Evolutionary conservation across 64 coral and sea anemone genomes (phyloP).

Genomic region (Stichodactyla mertensii): DNA sequence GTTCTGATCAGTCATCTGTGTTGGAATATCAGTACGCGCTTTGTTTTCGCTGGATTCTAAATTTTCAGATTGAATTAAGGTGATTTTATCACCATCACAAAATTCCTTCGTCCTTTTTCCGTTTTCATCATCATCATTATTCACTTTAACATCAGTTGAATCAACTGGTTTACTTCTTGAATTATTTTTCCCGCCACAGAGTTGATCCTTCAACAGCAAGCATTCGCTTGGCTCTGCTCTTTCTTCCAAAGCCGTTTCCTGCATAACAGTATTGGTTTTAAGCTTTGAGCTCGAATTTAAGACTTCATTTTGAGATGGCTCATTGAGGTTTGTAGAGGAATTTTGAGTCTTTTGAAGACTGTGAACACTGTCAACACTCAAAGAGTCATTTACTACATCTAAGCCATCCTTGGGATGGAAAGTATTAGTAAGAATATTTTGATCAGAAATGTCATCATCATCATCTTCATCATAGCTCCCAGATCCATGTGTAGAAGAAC

Average conservation of each 20-base stretch:
- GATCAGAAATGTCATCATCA: background rate
- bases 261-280: background rate
- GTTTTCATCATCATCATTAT: background rate
- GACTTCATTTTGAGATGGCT: background rate
- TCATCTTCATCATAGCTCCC: background rate
- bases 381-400: slow-evolving; percentile 28
- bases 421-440: background rate
- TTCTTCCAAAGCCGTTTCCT: background rate
- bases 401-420: slow-evolving; percentile 38
- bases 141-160: background rate
- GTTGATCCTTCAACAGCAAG: too few relatives aligned
- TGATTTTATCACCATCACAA: background rate
- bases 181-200: background rate
- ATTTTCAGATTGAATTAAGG: background rate
- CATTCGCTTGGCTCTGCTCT: background rate
- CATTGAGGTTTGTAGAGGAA: background rate
- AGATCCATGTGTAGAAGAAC: background rate
- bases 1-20: background rate
- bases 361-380: background rate
- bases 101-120: background rate
- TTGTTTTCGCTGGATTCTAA: background rate
- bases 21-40: background rate
- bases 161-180: background rate
- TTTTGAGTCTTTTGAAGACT: slow-evolving; percentile 5
- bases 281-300: background rate